phyloP scores from a whole-genome alignment of 1,140 invertebrate genomes.

The Papilio polytes region DNA sequence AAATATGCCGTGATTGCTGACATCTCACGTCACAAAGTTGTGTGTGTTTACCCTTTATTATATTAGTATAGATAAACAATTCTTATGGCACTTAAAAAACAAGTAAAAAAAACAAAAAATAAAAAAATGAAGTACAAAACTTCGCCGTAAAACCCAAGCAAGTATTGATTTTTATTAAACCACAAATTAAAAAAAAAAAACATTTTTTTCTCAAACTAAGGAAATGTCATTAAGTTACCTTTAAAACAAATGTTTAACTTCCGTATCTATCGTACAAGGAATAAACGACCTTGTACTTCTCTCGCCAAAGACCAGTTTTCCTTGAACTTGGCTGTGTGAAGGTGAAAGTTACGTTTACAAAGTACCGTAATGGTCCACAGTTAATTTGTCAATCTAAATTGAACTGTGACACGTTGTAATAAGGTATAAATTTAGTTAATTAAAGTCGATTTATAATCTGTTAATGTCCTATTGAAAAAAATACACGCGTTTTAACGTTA shows the following conservation, averaged over 20 bases:
- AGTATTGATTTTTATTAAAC: too few species aligned
- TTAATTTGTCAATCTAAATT: neutral
- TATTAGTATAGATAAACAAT: too few species aligned
- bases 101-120: too few species aligned
- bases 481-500: neutral
- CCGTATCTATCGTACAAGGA: conserved; percentile 5
- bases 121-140: too few species aligned
- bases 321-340: conserved; percentile 39
- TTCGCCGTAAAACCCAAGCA: too few species aligned
- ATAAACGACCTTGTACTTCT: conserved; percentile 28
- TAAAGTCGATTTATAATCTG: neutral
- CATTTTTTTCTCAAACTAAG: too few species aligned
- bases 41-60: too few species aligned
- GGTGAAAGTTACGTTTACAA: conserved; percentile 36
- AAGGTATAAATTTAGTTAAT: neutral
- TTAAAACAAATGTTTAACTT: conserved; percentile 22
- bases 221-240: neutral
- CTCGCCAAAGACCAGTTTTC: conserved; percentile 28
- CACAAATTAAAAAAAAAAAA: too few species aligned
- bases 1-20: too few species aligned
- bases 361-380: neutral
- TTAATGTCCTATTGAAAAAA: neutral
- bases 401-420: neutral
- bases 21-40: too few species aligned
- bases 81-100: too few species aligned